phyloP scores from a whole-genome alignment of 2,113 vertebrate genomes.

The Lates calcarifer region DNA sequence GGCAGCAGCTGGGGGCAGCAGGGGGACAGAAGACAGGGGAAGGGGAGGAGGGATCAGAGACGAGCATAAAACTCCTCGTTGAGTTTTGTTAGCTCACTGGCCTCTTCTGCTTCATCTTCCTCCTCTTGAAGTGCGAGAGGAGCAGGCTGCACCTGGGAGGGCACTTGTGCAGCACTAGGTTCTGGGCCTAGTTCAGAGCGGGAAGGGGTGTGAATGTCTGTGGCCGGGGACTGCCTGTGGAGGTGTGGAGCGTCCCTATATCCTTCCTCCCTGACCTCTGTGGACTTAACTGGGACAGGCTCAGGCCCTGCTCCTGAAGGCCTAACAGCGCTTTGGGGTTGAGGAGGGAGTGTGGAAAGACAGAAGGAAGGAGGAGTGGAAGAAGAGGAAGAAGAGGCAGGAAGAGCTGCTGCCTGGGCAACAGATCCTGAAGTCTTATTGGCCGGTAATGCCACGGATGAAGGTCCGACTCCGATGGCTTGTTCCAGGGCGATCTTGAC shows the following conservation, averaged over 20 bases:
- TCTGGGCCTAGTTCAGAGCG: conserved; percentile 48
- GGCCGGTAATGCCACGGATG: conserved; percentile 84
- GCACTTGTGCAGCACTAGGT: conserved; percentile 44
- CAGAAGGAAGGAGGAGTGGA: conserved; percentile 37
- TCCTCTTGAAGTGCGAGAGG: conserved; percentile 75
- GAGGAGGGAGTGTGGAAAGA: conserved; percentile 40
- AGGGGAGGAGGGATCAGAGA: conserved; percentile 84
- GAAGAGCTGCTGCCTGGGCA: conserved; percentile 35
- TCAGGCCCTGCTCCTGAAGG: conserved; percentile 45
- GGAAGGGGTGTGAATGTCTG: conserved; percentile 64
- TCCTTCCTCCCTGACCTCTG: conserved; percentile 72
- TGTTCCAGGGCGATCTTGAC: conserved; percentile 88
- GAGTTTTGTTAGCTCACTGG: conserved; percentile 90
- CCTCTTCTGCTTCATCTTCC: conserved; percentile 82
- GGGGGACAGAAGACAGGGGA: conserved; percentile 3
- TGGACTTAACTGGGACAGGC: conserved; percentile 32
- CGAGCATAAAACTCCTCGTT: conserved; percentile 88
- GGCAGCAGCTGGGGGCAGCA: conserved; percentile 36
- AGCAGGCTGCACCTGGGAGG: conserved; percentile 60
- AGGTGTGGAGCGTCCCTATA: conserved; percentile 79
- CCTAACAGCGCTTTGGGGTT: conserved; percentile 45
- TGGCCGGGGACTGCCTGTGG: conserved; percentile 56
- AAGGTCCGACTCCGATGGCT: conserved; percentile 87
- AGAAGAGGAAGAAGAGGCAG: conserved; percentile 41
- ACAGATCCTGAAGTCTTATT: conserved; percentile 83